These are phyloP conservation scores for Echinarachnius parma DNA, from an alignment of 53 echinoderm and acorn worm species.

Conservation along the genomic window DNA sequence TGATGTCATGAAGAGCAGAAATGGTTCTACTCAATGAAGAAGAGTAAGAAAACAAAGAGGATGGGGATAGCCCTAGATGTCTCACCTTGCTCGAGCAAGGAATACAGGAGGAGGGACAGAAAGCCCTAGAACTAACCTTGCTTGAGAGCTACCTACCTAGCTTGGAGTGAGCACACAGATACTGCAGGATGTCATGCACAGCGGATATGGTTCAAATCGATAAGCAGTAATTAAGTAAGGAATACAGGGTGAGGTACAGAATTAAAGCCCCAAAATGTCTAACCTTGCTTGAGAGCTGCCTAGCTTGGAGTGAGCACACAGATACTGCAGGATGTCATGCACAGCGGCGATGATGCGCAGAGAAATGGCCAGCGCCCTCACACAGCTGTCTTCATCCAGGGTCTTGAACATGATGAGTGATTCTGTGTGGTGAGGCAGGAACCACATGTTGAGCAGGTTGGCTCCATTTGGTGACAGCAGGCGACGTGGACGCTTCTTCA, in stretches of 20 bases:
- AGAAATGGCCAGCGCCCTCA: slow-evolving; percentile 62
- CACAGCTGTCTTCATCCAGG: slow-evolving; percentile 82
- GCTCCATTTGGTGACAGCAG: slow-evolving; percentile 76
- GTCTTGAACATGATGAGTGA: slow-evolving; percentile 87
- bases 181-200: slow-evolving; percentile 85
- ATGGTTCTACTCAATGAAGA: too few relatives aligned
- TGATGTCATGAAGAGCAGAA: too few relatives aligned
- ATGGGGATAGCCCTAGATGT: too few relatives aligned
- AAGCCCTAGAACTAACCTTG: too few relatives aligned
- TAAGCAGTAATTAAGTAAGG: too few relatives aligned
- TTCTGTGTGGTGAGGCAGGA: slow-evolving; percentile 90
- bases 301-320: slow-evolving; percentile 90
- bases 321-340: slow-evolving; percentile 94
- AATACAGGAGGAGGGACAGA: too few relatives aligned
- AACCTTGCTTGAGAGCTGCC: slow-evolving; percentile 96
- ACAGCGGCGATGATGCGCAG: slow-evolving; percentile 69
- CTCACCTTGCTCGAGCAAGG: too few relatives aligned
- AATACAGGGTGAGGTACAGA: neutral
- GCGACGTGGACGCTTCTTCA: slow-evolving; percentile 86
- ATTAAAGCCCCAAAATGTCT: neutral
- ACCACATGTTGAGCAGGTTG: slow-evolving; percentile 86
- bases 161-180: slow-evolving; percentile 77
- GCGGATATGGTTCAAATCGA: slow-evolving; percentile 58
- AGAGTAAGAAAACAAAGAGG: too few relatives aligned
- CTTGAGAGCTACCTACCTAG: slow-evolving; percentile 86